Evolutionary conservation across 2,113 vertebrate genomes (phyloP).

Genomic region (Poeciliopsis occidentalis): DNA sequence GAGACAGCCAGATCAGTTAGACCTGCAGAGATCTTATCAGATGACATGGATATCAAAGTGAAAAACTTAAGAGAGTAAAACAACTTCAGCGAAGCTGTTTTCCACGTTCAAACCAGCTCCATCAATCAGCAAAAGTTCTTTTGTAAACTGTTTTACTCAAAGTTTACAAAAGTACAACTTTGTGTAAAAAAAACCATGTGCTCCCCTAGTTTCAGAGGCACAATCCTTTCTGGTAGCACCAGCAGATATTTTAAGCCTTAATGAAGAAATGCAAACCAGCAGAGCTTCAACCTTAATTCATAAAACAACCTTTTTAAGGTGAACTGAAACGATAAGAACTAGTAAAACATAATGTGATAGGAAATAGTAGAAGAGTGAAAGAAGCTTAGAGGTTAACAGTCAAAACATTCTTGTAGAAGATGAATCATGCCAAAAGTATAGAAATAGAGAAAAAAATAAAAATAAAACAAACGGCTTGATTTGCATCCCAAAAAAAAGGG

Average conservation of each 20-base stretch:
- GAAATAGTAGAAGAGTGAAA: not conserved
- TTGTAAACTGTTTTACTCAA: too few relatives aligned
- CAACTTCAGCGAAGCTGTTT: not conserved
- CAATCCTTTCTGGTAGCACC: slow-evolving; percentile 3
- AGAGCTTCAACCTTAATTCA: not conserved
- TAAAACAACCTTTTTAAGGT: slow-evolving; percentile 26
- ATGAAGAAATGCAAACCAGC: slow-evolving; percentile 42
- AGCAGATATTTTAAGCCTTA: slow-evolving; percentile 21
- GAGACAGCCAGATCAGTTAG: slow-evolving; percentile 12
- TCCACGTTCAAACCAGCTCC: slow-evolving; percentile 23
- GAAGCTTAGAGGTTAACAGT: not conserved
- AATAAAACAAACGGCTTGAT: too few relatives aligned
- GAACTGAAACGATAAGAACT: not conserved
- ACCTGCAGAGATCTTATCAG: slow-evolving; percentile 25
- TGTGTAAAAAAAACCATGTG: not conserved
- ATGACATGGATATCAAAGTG: slow-evolving; percentile 32
- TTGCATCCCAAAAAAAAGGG: too few relatives aligned
- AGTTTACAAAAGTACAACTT: slow-evolving; percentile 11
- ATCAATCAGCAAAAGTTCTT: slow-evolving; percentile 6
- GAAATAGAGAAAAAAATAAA: too few relatives aligned
- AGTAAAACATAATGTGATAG: not conserved
- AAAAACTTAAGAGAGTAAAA: slow-evolving; percentile 18
- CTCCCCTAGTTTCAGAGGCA: slow-evolving; percentile 11
- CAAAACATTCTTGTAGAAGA: not conserved
- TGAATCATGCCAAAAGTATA: not conserved